These are phyloP conservation scores for Carassius carassius DNA, from an alignment of 2,113 vertebrate genomes.

Conservation along the genomic window DNA sequence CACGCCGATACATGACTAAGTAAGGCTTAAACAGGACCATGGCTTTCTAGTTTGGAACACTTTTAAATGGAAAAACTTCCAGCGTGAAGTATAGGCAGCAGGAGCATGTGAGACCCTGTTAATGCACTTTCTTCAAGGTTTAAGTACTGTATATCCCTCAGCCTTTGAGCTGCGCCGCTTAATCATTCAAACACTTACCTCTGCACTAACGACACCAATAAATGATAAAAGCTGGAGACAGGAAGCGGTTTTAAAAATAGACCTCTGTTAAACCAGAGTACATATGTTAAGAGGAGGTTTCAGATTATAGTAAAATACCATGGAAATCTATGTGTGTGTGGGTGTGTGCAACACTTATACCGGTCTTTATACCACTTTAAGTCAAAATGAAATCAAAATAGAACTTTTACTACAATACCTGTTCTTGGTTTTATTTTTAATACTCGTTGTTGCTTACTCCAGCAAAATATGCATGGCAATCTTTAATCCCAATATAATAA, in stretches of 20 bases:
- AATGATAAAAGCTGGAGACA: constrained; percentile 20
- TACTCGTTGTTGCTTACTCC: neutral
- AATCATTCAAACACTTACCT: constrained; percentile 22
- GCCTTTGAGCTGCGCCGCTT: neutral
- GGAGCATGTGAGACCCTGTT: neutral
- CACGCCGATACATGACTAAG: constrained; percentile 49
- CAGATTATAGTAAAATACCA: neutral
- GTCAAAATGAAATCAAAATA: neutral
- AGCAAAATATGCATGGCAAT: neutral
- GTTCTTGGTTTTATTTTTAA: neutral
- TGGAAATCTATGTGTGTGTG: neutral
- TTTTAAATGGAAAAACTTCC: constrained; percentile 35
- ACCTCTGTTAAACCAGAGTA: neutral
- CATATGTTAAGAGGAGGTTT: neutral
- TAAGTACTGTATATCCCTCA: neutral
- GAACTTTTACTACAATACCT: neutral
- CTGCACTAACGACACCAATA: neutral
- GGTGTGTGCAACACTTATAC: neutral
- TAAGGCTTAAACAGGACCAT: constrained; percentile 6
- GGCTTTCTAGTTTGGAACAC: constrained; percentile 44
- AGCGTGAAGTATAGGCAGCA: neutral
- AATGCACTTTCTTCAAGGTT: constrained; percentile 18
- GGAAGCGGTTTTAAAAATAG: neutral
- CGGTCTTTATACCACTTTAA: neutral
- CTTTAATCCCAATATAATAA: neutral